Evolutionary conservation across 2,797 vertebrate species (phyloP).

Genomic region (Otus scops): DNA sequence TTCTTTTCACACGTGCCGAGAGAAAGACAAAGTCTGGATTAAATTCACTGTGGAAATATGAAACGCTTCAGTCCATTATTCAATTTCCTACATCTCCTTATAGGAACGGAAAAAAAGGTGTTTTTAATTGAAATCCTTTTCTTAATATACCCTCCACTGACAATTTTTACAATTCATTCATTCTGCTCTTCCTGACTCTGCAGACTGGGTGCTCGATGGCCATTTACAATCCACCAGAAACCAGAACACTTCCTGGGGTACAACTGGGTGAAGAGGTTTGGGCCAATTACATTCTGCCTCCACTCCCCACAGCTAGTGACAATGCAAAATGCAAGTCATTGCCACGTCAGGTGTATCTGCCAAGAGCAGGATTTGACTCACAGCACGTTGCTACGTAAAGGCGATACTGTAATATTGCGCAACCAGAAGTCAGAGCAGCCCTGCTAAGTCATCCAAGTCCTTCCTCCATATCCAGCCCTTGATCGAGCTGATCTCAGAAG

Average conservation of each 20-base stretch:
- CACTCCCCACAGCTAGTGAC: neutral
- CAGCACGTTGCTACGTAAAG: rapidly evolving
- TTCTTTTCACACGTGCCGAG: neutral
- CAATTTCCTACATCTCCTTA: neutral
- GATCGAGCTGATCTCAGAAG: neutral
- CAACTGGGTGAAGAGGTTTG: neutral
- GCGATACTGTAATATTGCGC: rapidly evolving
- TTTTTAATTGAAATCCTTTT: neutral
- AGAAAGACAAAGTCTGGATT: neutral
- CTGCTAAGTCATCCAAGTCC: neutral
- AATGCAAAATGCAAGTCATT: neutral
- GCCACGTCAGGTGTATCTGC: neutral
- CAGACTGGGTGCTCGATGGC: rapidly evolving
- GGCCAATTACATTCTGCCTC: neutral
- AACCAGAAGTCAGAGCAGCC: neutral
- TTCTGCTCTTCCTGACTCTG: neutral
- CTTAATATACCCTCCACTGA: neutral
- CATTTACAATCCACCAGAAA: neutral
- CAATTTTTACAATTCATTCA: neutral
- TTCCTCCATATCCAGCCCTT: neutral
- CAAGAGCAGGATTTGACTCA: neutral
- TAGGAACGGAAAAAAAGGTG: neutral
- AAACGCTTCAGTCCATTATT: neutral
- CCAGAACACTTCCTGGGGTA: rapidly evolving
- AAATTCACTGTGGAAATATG: neutral